Evolutionary conservation across 2,888 invertebrate genomes (phyloP), one percentile per base, ranked within the genome.

Genomic region (Ypsolopha sequella): DNA sequence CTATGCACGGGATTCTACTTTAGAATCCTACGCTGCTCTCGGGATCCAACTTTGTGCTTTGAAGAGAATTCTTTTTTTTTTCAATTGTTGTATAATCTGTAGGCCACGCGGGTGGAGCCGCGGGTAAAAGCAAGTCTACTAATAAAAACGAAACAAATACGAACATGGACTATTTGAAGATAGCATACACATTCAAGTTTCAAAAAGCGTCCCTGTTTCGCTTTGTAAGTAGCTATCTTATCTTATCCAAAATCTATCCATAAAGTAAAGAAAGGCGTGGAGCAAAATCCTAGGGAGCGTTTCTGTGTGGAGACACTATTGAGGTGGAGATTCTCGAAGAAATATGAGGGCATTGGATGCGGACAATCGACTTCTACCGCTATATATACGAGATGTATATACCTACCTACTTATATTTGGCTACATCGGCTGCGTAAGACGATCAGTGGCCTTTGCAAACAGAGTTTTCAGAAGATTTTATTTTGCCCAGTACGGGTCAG

Each of bases 271-370:
- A 41, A 43, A 51, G 41, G 39, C 47, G 51, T 46, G 44, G 46
- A 47, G 47, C 41, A 24, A 52, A 52, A 51, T 52, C 47, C 52
- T 55, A 24, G 35, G 50, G 46, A 48, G 44, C 51, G 51, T 48
- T 52, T 53, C 24, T 51, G 51, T 45, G 46, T 33, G 38, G 46
- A 48, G 54, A 51, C 47, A 48, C 45, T 52, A 51, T 45, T 51
- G 52, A 53, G 54, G 54, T 51, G 53, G 53, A 43, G 54, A 48
- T 55, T 53, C 53, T 44, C 41, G 51, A 38, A 51, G 52, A 53
- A 55, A 53, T 55, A 55, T 55, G 50, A 48, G 55, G 41, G 50
- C 46, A 36, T 45, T 24, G 43, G 50, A 36, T 54, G 39, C 47
- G 54, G 50, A 45, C 51, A 48, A 52, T 54, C 45, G 51, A 45